Base-by-base conservation (phyloP, 2,113 vertebrate species). In the Ailurus styani region DNA sequence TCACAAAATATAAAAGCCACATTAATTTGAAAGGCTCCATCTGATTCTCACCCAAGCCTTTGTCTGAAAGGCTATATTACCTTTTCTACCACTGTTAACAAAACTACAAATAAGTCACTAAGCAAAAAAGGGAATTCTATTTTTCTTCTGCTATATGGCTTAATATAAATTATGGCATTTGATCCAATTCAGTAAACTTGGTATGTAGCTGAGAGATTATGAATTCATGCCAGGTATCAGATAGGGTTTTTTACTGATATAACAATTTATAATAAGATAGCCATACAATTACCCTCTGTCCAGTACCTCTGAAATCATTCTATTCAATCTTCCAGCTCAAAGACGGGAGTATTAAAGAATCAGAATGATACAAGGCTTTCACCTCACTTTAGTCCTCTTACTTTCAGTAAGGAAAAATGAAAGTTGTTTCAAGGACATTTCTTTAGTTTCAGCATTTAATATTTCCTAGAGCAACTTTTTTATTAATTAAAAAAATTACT, bases 181-280 rank as follows among this genome's bases (percentile, higher is more conserved):
- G 72, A 86, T 54, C 7, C 25, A 72, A 89, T 54, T 2, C 25
- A 66, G 20, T 60, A 90, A 96, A 55, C 0, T 40, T 13, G 14
- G 40, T 68, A 70, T 47, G 11, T 85, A 55, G 21, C 21, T 57
- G 83, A 94, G 57, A 12, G 40, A 84, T 73, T 78, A 94, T 34
- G 7, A 91, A 96, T 79, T 82, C 42, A 72, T n/a, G 12, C 15
- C 52, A 88, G 31, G 21, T 66, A 54, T 62, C 62, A 66, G 60
- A 66, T 13, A 81, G 37, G 78, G 62, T 18, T 91, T 95, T 87
- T 54, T 57, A 85, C 3, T 55, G 7, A 79, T 34, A 52, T 4
- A 73, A 77, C 31, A 96, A 60, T 47, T 84, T 82, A 86, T 77
- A 92, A 11, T 47, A 94, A 97, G 50, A 91, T 70, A 88, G 47